A percentile compares a stretch with the other conserved stretches of the same genome.
These are phyloP conservation scores for Chalcis sispes DNA, from an alignment of 2,888 invertebrate genomes.

Conservation along the genomic window DNA sequence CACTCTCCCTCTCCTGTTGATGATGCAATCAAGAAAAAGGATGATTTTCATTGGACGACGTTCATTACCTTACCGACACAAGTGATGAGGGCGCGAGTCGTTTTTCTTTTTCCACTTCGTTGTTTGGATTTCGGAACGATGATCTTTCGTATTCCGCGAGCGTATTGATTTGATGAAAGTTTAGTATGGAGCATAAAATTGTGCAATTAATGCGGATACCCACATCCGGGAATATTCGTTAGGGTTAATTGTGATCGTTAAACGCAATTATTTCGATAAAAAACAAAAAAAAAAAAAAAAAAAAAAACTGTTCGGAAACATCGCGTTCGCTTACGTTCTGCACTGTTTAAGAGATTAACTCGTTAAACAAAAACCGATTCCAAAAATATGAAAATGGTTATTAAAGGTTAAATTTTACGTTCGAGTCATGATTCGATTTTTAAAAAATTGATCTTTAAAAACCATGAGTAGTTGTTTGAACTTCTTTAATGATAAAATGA, in stretches of 20 bases:
- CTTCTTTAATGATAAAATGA: too few species aligned
- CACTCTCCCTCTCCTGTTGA: conserved; percentile 27
- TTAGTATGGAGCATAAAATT: conserved; percentile 7
- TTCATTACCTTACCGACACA: conserved; percentile 46
- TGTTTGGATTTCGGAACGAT: conserved; percentile 12
- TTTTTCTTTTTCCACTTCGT: conserved; percentile 24
- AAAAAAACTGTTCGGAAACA: too few species aligned
- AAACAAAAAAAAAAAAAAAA: too few species aligned
- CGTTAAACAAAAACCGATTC: too few species aligned
- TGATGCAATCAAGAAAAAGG: conserved; percentile 57
- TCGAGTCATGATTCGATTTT: too few species aligned
- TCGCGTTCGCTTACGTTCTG: too few species aligned
- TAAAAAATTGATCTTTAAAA: too few species aligned
- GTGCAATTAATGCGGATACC: conserved; percentile 29
- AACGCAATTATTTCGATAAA: conserved; percentile 11
- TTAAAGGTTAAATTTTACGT: too few species aligned
- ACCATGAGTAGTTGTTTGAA: too few species aligned
- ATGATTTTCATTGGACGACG: conserved; percentile 53
- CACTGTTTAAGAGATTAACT: too few species aligned
- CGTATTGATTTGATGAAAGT: conserved; percentile 41
- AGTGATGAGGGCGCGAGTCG: background rate
- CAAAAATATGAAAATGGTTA: too few species aligned
- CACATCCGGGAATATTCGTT: background rate
- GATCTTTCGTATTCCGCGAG: conserved; percentile 40
- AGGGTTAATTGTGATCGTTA: conserved; percentile 33